Evolutionary conservation across 92 coral and sea anemone species (phyloP).

Genomic region (Isaurus tuberculatus): DNA sequence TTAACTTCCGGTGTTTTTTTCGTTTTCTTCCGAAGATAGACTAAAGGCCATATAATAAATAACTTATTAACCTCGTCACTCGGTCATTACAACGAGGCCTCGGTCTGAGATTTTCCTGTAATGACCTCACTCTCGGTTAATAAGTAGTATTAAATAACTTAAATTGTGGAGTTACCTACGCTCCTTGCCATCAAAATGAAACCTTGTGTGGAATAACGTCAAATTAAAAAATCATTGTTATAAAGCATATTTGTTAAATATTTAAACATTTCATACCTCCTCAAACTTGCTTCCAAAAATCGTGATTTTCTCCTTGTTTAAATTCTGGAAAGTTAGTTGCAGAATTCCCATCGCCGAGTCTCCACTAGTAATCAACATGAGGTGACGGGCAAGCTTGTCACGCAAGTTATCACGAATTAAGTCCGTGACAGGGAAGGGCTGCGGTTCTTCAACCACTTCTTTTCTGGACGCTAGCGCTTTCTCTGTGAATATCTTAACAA

Average conservation of each 20-base stretch:
- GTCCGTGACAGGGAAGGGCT: slow-evolving; percentile 50
- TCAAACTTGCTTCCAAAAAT: slow-evolving; percentile 59
- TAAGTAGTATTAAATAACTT: no score
- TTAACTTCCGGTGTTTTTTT: no score
- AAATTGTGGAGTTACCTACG: not conserved
- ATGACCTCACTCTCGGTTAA: no score
- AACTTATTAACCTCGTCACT: no score
- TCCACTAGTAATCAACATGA: slow-evolving; percentile 55
- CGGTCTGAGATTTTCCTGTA: no score
- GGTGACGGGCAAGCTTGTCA: slow-evolving; percentile 54
- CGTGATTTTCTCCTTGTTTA: slow-evolving; percentile 42
- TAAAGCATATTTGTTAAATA: not conserved
- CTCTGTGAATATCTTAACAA: slow-evolving; percentile 24
- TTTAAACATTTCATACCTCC: slow-evolving; percentile 3
- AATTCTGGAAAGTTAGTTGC: slow-evolving; percentile 19
- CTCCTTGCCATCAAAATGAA: not conserved
- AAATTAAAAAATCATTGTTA: not conserved
- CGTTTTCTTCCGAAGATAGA: no score
- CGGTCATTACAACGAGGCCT: no score
- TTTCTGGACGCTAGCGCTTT: slow-evolving; percentile 31
- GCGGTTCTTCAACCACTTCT: slow-evolving; percentile 16
- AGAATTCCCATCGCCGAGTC: slow-evolving; percentile 56
- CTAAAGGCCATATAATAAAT: no score
- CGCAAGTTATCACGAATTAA: slow-evolving; percentile 48
- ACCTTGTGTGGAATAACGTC: not conserved